These are phyloP conservation scores for Clostera curtula DNA, from an alignment of 2,888 invertebrate genomes.

Conservation along the genomic window DNA sequence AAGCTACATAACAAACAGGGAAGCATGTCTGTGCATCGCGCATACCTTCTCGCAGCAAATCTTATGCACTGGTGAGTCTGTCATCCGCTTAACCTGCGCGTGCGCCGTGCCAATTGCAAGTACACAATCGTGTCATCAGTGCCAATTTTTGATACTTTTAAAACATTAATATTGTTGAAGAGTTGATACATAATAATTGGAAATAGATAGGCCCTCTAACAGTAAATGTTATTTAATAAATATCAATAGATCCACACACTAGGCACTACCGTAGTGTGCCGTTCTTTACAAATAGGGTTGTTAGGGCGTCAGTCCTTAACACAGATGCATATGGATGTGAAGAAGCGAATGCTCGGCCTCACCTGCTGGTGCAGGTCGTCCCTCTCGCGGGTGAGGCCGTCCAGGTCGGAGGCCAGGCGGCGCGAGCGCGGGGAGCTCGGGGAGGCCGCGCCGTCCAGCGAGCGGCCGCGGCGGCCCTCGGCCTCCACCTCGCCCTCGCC, in stretches of 20 bases:
- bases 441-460: slow-evolving; percentile 7
- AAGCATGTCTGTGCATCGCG: slow-evolving; percentile 13
- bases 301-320: too few relatives aligned
- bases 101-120: slow-evolving; percentile 28
- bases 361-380: slow-evolving; percentile 87
- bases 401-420: slow-evolving; percentile 75
- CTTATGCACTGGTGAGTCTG: slow-evolving; percentile 63
- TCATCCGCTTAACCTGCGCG: slow-evolving; percentile 49
- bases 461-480: slow-evolving; percentile 9
- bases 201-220: too few relatives aligned
- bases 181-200: too few relatives aligned
- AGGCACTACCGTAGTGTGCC: not conserved
- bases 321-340: too few relatives aligned
- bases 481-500: slow-evolving; percentile 17
- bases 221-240: too few relatives aligned
- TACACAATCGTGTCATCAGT: too few relatives aligned
- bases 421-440: slow-evolving; percentile 25
- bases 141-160: too few relatives aligned
- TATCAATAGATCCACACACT: too few relatives aligned
- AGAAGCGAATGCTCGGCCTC: too few relatives aligned
- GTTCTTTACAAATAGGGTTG: too few relatives aligned
- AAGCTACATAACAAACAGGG: slow-evolving; percentile 3
- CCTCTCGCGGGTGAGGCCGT: slow-evolving; percentile 78
- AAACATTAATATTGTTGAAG: too few relatives aligned
- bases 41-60: slow-evolving; percentile 77